Evolutionary conservation across 2,888 invertebrate genomes (phyloP), one percentile per base, ranked within the genome.

Genomic region (Hydroisotoma schaefferi): DNA sequence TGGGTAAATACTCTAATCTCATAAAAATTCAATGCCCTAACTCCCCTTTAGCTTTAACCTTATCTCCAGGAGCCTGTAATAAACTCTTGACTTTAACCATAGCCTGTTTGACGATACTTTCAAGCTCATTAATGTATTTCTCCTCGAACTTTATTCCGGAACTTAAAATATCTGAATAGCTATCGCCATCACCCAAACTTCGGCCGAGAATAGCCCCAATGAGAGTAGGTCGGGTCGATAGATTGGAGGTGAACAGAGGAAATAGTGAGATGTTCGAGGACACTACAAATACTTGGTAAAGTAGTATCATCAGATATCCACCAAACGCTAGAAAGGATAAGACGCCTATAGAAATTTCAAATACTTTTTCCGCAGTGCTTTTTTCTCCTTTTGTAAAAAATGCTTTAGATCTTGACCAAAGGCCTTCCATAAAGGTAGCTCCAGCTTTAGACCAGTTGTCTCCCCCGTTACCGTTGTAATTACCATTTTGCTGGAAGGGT

Each of bases 271-370:
- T 49, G n/a, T 25, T 25, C 10, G 55, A 27, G 1, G 52, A 49
- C 1, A 48, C 33, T 12, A 51, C 46, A 47, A 67, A 58, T 2
- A 61, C 62, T 49, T 65, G 64, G 20, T 59, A 65, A 6, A 67
- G 26, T 8, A 67, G 54, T 55, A 62, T 64, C 1, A 53, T 8
- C 1, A 91, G 77, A 74, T 91, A 91, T 1, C 90, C 90, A 0
- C 89, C 90, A 73, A 91, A 91, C 0, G 90, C 90, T 6, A 90
- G 77, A 77, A 90, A 90, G 0, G 90, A 86, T 25, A 68, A 46
- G 27, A 66, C 27, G 12, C 52, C 59, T 20, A 68, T 55, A 2
- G 61, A 55, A 1, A 63, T 38, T 53, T 64, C 66, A 22, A 68
- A 64, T 55, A 59, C 48, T 40, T 66, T 63, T 27, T 63, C 27